These are phyloP conservation scores for Cyprinodon brontotheroides DNA, from an alignment of 2,113 vertebrate genomes.

Conservation along the genomic window DNA sequence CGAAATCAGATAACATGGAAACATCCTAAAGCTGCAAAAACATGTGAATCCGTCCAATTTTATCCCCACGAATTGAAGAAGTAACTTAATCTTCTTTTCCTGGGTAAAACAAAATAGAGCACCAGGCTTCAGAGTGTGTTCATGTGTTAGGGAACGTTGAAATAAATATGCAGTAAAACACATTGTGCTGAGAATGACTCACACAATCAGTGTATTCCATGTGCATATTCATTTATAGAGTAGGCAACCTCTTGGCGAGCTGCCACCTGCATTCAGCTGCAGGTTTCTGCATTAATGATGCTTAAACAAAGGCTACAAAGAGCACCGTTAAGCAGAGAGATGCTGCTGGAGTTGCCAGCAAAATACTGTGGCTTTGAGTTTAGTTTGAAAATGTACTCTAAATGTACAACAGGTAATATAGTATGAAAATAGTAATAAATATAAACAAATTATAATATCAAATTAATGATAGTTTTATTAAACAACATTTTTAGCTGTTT, in stretches of 20 bases:
- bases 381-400: background rate
- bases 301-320: conserved; percentile 8
- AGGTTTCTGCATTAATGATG: conserved; percentile 25
- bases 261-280: conserved; percentile 27
- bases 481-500: background rate
- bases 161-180: conserved; percentile 21
- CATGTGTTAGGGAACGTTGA: background rate
- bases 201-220: conserved; percentile 25
- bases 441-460: background rate
- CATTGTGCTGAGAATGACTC: conserved; percentile 14
- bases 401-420: background rate
- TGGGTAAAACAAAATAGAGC: conserved; percentile 8
- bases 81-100: background rate
- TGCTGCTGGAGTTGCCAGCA: background rate
- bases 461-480: background rate
- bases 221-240: conserved; percentile 23
- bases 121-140: conserved; percentile 11
- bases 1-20: too few relatives aligned
- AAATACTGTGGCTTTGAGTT: conserved; percentile 5
- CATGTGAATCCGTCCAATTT: conserved; percentile 1
- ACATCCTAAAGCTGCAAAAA: background rate
- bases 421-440: background rate
- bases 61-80: background rate
- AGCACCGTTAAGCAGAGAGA: background rate
- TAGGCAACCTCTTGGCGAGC: conserved; percentile 4